phyloP scores from a whole-genome alignment of 2,888 invertebrate genomes.

The Gymnocheta viridis region DNA sequence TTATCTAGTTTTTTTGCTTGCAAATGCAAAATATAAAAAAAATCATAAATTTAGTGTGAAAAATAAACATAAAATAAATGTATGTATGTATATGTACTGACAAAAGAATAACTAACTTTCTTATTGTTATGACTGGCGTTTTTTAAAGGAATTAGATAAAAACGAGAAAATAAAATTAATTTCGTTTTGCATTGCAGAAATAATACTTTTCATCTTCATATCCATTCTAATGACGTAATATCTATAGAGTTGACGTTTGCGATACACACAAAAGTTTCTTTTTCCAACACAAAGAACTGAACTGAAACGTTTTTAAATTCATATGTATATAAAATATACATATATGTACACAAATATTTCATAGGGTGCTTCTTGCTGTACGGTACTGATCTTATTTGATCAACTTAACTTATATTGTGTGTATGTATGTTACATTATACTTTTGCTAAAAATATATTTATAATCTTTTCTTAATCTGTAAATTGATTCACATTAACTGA shows the following conservation, averaged over 20 bases:
- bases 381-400: slow-evolving; percentile 2
- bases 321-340: not conserved
- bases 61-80: slow-evolving; percentile 37
- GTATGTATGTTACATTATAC: slow-evolving; percentile 52
- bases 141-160: slow-evolving; percentile 47
- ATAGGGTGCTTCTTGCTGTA: slow-evolving; percentile 10
- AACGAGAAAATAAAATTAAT: slow-evolving; percentile 50
- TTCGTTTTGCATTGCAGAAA: slow-evolving; percentile 64
- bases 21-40: slow-evolving; percentile 47
- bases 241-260: slow-evolving; percentile 31
- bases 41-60: not conserved
- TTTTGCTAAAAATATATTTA: slow-evolving; percentile 60
- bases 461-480: slow-evolving; percentile 49
- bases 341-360: slow-evolving; percentile 33
- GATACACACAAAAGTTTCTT: slow-evolving; percentile 16
- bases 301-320: not conserved
- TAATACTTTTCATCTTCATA: slow-evolving; percentile 59
- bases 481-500: slow-evolving; percentile 62
- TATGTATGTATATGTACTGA: slow-evolving; percentile 21
- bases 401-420: slow-evolving; percentile 39
- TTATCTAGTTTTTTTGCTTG: slow-evolving; percentile 33
- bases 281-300: slow-evolving; percentile 23
- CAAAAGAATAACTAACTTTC: slow-evolving; percentile 44
- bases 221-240: slow-evolving; percentile 37
- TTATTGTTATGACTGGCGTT: slow-evolving; percentile 67